Evolutionary conservation across 2,888 invertebrate genomes (phyloP).

Genomic region (Lordiphosa fenestrarum): DNA sequence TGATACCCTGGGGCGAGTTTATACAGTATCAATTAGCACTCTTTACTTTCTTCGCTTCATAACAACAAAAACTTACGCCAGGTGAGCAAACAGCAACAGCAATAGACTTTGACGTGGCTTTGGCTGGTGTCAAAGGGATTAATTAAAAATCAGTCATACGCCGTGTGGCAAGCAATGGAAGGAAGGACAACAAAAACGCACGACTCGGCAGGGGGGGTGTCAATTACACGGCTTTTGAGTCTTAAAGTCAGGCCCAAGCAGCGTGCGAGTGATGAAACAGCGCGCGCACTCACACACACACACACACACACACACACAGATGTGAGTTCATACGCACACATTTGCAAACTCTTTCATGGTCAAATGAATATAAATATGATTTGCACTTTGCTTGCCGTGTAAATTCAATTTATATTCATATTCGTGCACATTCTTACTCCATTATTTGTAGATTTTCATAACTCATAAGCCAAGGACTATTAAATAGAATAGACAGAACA

Average conservation of each 20-base stretch:
- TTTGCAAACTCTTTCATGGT: conserved; percentile 51
- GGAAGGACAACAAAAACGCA: conserved; percentile 2
- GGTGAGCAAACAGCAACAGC: conserved; percentile 1
- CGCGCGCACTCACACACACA: no score
- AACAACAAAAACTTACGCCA: background rate
- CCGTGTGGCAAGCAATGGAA: conserved; percentile 5
- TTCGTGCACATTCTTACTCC: conserved; percentile 64
- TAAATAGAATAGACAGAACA: conserved; percentile 12
- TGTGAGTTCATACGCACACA: no score
- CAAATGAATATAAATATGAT: conserved; percentile 73
- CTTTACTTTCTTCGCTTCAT: conserved; percentile 2
- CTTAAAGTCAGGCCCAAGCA: conserved; percentile 8
- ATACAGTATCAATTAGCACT: conserved; percentile 2
- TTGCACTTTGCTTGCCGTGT: conserved; percentile 53
- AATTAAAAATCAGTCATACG: conserved; percentile 28
- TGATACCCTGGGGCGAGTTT: conserved; percentile 3
- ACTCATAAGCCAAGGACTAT: conserved; percentile 25
- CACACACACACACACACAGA: no score
- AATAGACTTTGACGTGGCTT: conserved; percentile 21
- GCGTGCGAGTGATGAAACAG: no score
- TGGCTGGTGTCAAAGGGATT: conserved; percentile 27
- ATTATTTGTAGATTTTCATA: conserved; percentile 71
- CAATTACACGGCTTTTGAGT: conserved; percentile 20
- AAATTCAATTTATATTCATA: conserved; percentile 77
- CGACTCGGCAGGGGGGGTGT: conserved; percentile 9